Percentiles rank a stretch among this genome's conserved stretches.
Conservation (phyloP, 2,113 vertebrate species). For the Mola mola region DNA sequence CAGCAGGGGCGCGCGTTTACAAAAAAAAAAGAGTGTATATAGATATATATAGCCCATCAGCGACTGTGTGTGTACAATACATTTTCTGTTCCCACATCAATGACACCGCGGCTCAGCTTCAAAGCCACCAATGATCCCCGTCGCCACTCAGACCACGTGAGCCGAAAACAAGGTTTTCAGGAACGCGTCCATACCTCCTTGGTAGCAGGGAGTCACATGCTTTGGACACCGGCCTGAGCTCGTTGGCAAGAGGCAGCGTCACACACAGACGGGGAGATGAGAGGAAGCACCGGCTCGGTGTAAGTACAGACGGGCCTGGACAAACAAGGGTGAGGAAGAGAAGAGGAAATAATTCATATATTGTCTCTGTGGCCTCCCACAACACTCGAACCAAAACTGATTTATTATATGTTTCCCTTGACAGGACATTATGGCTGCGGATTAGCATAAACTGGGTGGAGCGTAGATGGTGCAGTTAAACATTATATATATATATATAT, state of each 20-base stretch:
- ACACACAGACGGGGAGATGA: background rate
- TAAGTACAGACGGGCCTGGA: too few relatives aligned
- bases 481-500: background rate
- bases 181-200: conserved; percentile 30
- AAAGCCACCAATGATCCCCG: background rate
- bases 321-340: too few relatives aligned
- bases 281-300: too few relatives aligned
- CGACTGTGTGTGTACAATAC: background rate
- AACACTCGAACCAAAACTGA: conserved; percentile 55
- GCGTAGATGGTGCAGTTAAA: background rate
- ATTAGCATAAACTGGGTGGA: conserved; percentile 50
- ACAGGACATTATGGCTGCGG: conserved; percentile 63
- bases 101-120: conserved; percentile 1
- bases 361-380: too few relatives aligned
- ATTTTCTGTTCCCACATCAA: background rate
- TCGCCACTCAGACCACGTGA: conserved; percentile 7
- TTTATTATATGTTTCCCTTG: conserved; percentile 59
- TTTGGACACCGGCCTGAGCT: conserved; percentile 44
- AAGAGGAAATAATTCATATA: conserved; percentile 12
- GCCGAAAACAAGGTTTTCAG: conserved; percentile 30
- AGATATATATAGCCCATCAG: background rate
- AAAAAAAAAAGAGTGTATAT: background rate
- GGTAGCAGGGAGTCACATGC: conserved; percentile 24
- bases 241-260: conserved; percentile 39
- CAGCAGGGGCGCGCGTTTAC: conserved; percentile 11